phyloP scores from a whole-genome alignment of 2,113 vertebrate species.

The Pygoscelis antarcticus region DNA sequence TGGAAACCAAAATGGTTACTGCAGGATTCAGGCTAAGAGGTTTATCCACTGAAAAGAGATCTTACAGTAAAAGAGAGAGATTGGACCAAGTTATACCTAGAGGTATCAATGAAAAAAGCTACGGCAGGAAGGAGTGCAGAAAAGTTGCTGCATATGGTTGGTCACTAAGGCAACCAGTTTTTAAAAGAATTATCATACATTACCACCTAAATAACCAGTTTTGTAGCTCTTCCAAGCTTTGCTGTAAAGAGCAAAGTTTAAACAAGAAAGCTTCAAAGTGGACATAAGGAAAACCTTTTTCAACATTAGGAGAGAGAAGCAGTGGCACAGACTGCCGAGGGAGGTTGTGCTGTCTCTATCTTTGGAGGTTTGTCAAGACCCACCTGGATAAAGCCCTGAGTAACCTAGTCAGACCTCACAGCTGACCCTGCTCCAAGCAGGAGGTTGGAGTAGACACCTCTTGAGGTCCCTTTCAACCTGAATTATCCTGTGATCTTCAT shows the following conservation, averaged over 20 bases:
- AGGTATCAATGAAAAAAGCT: neutral
- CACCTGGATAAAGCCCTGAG: neutral
- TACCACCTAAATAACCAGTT: neutral
- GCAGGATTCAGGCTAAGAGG: neutral
- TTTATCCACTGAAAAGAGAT: neutral
- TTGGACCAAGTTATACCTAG: neutral
- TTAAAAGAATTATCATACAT: neutral
- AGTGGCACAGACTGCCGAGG: neutral
- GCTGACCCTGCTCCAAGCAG: neutral
- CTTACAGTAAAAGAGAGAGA: neutral
- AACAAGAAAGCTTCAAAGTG: neutral
- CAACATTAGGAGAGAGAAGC: neutral
- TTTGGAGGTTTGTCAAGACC: neutral
- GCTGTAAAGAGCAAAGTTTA: neutral
- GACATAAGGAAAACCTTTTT: neutral
- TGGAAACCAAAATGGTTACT: neutral
- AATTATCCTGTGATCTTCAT: neutral
- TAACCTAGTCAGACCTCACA: neutral
- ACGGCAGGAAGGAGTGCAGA: neutral
- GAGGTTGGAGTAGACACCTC: neutral
- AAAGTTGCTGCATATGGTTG: neutral
- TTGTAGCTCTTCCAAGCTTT: neutral
- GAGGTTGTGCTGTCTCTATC: neutral
- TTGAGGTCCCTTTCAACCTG: neutral
- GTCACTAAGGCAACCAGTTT: neutral